phyloP scores from a whole-genome alignment of 2,113 vertebrate species.

The Hippocampus comes region DNA sequence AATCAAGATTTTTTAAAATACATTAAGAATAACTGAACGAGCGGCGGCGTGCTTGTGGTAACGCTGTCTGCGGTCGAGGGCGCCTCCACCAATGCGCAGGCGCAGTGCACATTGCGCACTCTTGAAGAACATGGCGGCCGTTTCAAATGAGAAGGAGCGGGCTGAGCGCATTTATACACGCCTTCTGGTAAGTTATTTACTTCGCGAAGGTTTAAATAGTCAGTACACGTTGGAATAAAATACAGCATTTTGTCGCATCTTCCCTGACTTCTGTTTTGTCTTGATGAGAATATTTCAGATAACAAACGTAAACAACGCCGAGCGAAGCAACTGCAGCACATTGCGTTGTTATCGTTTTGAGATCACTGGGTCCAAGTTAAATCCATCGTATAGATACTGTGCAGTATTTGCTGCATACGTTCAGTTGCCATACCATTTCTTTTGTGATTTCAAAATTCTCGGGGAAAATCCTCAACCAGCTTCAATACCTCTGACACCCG shows the following conservation, averaged over 20 bases:
- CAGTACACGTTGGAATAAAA: background rate
- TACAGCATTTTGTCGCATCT: background rate
- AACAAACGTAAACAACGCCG: background rate
- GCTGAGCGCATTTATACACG: constrained; percentile 41
- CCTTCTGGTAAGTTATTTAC: constrained; percentile 55
- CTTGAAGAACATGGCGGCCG: constrained; percentile 63
- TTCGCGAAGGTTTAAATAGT: background rate
- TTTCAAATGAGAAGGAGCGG: constrained; percentile 46
- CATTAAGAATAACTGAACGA: too few relatives aligned
- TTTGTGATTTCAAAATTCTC: too few relatives aligned
- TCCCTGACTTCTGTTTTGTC: background rate
- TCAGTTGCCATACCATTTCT: too few relatives aligned
- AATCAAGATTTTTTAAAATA: too few relatives aligned
- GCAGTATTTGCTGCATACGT: too few relatives aligned
- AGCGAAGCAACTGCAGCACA: background rate
- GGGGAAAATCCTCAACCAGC: too few relatives aligned
- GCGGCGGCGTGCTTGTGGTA: too few relatives aligned
- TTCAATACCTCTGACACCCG: background rate
- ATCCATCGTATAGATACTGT: too few relatives aligned
- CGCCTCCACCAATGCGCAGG: background rate
- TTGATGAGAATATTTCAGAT: too few relatives aligned
- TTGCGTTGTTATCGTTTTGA: background rate
- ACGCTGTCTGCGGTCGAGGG: too few relatives aligned
- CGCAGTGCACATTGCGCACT: background rate
- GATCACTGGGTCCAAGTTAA: too few relatives aligned